Percentiles rank a stretch among this genome's conserved stretches.
Conservation (phyloP, 2,113 vertebrate genomes). For the Dunckerocampus dactyliophorus region DNA sequence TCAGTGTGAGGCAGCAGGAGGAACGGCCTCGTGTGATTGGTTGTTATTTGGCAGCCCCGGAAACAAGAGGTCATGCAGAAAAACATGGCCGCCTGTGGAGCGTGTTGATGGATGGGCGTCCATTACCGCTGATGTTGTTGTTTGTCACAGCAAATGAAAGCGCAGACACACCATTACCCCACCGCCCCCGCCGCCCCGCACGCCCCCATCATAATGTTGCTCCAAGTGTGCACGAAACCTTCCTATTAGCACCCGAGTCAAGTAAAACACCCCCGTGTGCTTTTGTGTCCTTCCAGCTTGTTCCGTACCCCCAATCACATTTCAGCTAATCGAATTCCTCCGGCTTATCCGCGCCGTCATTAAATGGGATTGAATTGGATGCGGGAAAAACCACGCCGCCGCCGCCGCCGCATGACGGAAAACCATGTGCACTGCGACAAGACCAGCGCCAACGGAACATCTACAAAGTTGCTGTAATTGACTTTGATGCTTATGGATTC, state of each 20-base stretch:
- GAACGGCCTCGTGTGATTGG: too few relatives aligned
- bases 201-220: not conserved
- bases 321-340: constrained; percentile 8
- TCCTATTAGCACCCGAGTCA: not conserved
- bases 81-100: too few relatives aligned
- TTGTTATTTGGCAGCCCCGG: too few relatives aligned
- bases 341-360: constrained; percentile 10
- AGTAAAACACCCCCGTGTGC: not conserved
- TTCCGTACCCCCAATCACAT: constrained; percentile 6
- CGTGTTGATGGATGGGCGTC: constrained; percentile 1
- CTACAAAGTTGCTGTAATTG: too few relatives aligned
- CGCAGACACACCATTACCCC: not conserved
- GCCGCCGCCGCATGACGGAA: constrained; percentile 4
- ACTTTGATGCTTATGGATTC: too few relatives aligned
- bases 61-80: too few relatives aligned
- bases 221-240: not conserved
- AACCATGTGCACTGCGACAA: constrained; percentile 6
- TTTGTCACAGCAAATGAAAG: not conserved
- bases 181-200: too few relatives aligned
- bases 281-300: constrained; percentile 1
- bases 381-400: not conserved
- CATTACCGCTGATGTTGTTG: not conserved
- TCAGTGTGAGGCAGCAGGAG: too few relatives aligned
- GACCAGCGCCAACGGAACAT: not conserved
- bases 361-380: constrained; percentile 13